These are phyloP conservation scores for Halocaridina rubra DNA, from an alignment of 2,888 invertebrate species.

Conservation along the genomic window DNA sequence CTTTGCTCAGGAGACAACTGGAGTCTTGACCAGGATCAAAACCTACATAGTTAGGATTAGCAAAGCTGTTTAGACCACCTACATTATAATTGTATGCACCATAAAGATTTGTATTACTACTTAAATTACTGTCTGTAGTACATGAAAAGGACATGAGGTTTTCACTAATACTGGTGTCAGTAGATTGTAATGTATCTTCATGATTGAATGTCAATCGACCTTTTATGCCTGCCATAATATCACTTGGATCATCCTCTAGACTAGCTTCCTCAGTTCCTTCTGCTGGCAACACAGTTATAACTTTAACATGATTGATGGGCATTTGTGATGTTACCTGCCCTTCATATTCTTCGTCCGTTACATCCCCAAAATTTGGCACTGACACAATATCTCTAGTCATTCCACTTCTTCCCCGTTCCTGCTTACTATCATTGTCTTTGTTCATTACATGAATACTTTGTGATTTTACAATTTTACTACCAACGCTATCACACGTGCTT, in stretches of 20 bases:
- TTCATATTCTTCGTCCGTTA: constrained; percentile 40
- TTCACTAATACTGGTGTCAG: constrained; percentile 63
- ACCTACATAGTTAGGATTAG: constrained; percentile 62
- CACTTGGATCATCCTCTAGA: constrained; percentile 56
- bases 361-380: constrained; percentile 63
- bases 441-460: constrained; percentile 59
- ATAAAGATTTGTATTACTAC: constrained; percentile 55
- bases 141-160: constrained; percentile 63
- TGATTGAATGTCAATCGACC: constrained; percentile 58
- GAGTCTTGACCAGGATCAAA: constrained; percentile 40
- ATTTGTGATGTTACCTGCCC: background rate
- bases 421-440: constrained; percentile 49
- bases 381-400: constrained; percentile 61
- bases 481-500: constrained; percentile 61
- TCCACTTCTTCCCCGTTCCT: background rate
- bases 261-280: constrained; percentile 41
- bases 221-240: constrained; percentile 51
- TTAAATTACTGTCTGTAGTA: constrained; percentile 57
- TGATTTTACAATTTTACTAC: constrained; percentile 60
- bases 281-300: constrained; percentile 53
- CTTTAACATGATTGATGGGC: constrained; percentile 46
- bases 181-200: constrained; percentile 45
- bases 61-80: constrained; percentile 51
- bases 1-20: constrained; percentile 55
- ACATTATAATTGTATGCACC: constrained; percentile 18